phyloP scores from a whole-genome alignment of 2,888 invertebrate species.

The Altica lythri region DNA sequence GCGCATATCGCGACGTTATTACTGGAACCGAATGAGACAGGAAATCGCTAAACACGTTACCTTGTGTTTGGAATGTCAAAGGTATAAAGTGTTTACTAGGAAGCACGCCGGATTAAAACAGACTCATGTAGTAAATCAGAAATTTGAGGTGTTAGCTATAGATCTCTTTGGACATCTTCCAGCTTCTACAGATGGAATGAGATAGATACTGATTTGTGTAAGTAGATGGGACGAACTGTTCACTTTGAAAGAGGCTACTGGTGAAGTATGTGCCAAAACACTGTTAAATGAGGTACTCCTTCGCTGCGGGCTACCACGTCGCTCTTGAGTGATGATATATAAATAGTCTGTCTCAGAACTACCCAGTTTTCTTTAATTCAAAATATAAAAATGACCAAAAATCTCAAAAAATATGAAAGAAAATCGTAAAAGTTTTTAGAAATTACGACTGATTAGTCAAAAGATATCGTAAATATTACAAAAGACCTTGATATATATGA shows the following conservation, averaged over 20 bases:
- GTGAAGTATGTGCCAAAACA: slow-evolving; percentile 33
- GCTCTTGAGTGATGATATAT: no score
- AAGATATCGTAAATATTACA: no score
- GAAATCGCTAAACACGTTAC: background rate
- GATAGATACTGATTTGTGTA: slow-evolving; percentile 15
- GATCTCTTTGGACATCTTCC: slow-evolving; percentile 37
- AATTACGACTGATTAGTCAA: no score
- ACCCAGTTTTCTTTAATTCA: no score
- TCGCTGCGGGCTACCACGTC: slow-evolving; percentile 47
- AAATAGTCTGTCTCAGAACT: no score
- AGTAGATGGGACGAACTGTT: no score
- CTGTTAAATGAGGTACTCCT: slow-evolving; percentile 42
- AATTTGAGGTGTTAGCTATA: slow-evolving; percentile 29
- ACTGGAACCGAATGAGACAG: background rate
- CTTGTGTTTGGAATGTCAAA: no score
- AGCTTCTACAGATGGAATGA: background rate
- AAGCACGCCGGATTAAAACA: background rate
- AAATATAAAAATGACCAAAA: no score
- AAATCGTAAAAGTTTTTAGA: no score
- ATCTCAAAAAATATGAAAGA: no score
- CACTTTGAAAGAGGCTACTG: no score
- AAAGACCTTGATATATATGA: no score
- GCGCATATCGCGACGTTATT: background rate
- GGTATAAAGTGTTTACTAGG: background rate
- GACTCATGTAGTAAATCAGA: slow-evolving; percentile 10